Percentiles rank a stretch among this genome's conserved stretches.
Evolutionary conservation across 2,888 invertebrate species (phyloP).

Genomic region (Conchocele bisecta): DNA sequence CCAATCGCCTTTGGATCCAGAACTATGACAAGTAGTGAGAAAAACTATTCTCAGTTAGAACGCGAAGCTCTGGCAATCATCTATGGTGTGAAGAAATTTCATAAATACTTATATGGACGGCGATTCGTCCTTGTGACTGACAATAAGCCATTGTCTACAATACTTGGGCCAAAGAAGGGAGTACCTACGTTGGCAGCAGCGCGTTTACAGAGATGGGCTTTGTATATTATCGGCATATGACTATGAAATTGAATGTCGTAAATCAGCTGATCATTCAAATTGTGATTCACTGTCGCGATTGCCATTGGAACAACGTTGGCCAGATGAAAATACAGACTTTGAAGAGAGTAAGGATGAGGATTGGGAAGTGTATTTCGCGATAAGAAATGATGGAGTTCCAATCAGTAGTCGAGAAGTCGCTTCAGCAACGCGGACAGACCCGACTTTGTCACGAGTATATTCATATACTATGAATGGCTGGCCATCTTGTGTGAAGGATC

Average conservation of each 20-base stretch:
- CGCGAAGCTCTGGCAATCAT: conserved; percentile 80
- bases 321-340: too few species aligned
- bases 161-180: conserved; percentile 49
- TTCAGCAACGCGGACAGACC: too few species aligned
- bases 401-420: too few species aligned
- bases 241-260: conserved; percentile 35
- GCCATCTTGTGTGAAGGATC: too few species aligned
- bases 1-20: too few species aligned
- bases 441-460: too few species aligned
- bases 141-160: conserved; percentile 39
- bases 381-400: too few species aligned
- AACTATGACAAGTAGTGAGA: too few species aligned
- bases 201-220: conserved; percentile 77
- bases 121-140: conserved; percentile 79
- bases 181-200: conserved; percentile 74
- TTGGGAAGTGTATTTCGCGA: too few species aligned
- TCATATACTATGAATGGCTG: too few species aligned
- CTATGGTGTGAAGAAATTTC: conserved; percentile 81
- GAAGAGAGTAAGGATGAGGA: too few species aligned
- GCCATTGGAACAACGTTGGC: too few species aligned
- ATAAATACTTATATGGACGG: conserved; percentile 81
- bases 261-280: conserved; percentile 59
- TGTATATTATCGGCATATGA: conserved; percentile 38
- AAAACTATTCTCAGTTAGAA: conserved; percentile 80
- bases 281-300: conserved; percentile 73